Percentiles rank a stretch among this genome's conserved stretches.
phyloP scores from a whole-genome alignment of 1,140 invertebrate species.

The Drosophila navojoa region DNA sequence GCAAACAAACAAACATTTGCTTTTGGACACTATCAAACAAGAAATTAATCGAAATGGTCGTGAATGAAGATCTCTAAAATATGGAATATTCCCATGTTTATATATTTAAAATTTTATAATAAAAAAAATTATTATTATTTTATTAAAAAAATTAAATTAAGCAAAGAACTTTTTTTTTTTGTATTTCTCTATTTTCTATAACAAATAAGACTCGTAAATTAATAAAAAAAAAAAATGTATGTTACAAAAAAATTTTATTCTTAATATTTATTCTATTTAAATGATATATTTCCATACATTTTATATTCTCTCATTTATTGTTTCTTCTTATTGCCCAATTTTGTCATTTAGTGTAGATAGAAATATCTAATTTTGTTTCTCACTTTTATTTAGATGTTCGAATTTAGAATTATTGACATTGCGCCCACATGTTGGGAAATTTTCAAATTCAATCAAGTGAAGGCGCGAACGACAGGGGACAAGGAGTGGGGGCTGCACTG shows the following conservation, averaged over 20 bases:
- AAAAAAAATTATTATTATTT: too few species aligned
- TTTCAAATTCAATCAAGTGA: constrained; percentile 29
- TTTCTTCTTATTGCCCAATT: neutral
- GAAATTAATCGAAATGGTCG: neutral
- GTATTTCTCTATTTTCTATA: too few species aligned
- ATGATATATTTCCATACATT: neutral
- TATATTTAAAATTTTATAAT: too few species aligned
- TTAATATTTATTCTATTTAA: too few species aligned
- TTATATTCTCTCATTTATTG: neutral
- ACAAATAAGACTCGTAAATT: too few species aligned
- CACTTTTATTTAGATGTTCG: constrained; percentile 9
- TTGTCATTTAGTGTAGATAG: constrained; percentile 54
- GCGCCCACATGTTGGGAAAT: constrained; percentile 63
- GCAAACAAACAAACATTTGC: constrained; percentile 56
- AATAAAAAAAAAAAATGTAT: neutral
- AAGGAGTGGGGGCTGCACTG: neutral
- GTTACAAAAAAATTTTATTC: too few species aligned
- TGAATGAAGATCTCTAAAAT: neutral
- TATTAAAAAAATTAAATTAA: too few species aligned
- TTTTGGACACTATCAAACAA: constrained; percentile 34
- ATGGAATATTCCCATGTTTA: too few species aligned
- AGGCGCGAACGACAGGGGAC: neutral
- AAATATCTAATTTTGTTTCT: constrained; percentile 34
- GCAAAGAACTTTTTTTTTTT: too few species aligned
- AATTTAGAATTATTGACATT: constrained; percentile 57